Percentiles rank a stretch among this genome's conserved stretches.
Evolutionary conservation across 2,888 invertebrate genomes (phyloP).

Genomic region (Epirrhoe alternata): DNA sequence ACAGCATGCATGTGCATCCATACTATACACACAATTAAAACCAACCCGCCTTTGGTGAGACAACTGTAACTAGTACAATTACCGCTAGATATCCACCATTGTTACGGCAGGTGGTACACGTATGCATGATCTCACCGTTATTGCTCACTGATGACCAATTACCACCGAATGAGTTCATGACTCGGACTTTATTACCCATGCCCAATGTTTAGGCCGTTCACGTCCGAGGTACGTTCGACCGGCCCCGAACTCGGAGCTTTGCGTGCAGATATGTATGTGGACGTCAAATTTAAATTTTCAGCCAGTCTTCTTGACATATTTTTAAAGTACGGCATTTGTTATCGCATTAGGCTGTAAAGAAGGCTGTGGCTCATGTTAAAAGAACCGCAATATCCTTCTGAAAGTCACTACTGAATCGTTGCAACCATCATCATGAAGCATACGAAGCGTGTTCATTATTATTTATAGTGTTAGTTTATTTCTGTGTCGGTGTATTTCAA

Average conservation of each 20-base stretch:
- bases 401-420: no score
- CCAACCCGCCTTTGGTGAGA: no score
- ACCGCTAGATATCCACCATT: conserved; percentile 56
- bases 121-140: conserved; percentile 74
- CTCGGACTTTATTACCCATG: conserved; percentile 50
- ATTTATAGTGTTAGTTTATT: no score
- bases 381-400: no score
- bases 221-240: conserved; percentile 27
- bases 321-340: background rate
- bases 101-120: conserved; percentile 53
- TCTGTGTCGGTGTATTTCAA: no score
- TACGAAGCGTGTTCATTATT: no score
- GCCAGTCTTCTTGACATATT: background rate
- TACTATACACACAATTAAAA: no score
- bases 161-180: conserved; percentile 68
- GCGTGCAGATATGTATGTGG: conserved; percentile 14
- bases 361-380: no score
- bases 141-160: conserved; percentile 78
- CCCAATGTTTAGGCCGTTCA: conserved; percentile 47
- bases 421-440: no score
- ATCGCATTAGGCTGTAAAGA: no score
- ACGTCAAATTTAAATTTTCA: conserved; percentile 6
- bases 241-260: conserved; percentile 33
- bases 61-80: conserved; percentile 34
- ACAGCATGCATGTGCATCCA: no score